Conservation (phyloP, 2,888 invertebrate genomes). For the Thelaira solivaga region DNA sequence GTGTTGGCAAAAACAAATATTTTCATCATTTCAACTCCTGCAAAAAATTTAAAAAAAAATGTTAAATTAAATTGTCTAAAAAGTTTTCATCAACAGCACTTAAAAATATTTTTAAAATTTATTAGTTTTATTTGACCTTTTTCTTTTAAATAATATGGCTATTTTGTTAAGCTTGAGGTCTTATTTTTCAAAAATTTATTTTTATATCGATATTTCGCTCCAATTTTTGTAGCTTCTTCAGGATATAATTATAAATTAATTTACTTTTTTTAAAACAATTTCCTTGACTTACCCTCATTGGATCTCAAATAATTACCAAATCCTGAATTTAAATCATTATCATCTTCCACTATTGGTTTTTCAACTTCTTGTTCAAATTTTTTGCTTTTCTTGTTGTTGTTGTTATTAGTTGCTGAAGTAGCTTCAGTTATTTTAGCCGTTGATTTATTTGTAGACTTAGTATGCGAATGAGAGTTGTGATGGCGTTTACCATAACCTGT, state of each 20-base stretch:
- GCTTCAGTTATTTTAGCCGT: constrained; percentile 14
- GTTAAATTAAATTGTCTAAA: too few species aligned
- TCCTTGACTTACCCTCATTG: constrained; percentile 72
- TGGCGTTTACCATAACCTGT: constrained; percentile 71
- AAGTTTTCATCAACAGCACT: too few species aligned
- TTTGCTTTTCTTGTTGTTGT: constrained; percentile 31
- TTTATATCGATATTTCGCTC: too few species aligned
- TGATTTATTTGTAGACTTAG: constrained; percentile 47
- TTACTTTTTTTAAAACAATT: neutral
- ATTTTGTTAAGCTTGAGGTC: too few species aligned
- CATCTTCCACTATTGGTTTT: constrained; percentile 60
- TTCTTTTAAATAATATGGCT: too few species aligned
- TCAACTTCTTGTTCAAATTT: constrained; percentile 49
- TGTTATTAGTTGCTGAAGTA: neutral
- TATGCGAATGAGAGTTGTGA: constrained; percentile 58
- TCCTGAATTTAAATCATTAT: constrained; percentile 75
- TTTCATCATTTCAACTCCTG: constrained; percentile 85
- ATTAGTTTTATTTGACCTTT: too few species aligned
- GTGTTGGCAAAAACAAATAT: constrained; percentile 89
- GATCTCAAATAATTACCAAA: constrained; percentile 76
- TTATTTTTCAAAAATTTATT: too few species aligned
- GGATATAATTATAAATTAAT: too few species aligned
- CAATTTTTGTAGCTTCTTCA: too few species aligned
- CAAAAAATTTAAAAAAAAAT: constrained; percentile 69
- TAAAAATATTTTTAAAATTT: too few species aligned